Evolutionary conservation across 2,113 vertebrate species (phyloP), one percentile per base, ranked within the genome.

Genomic region (Forbesichthys agassizii): DNA sequence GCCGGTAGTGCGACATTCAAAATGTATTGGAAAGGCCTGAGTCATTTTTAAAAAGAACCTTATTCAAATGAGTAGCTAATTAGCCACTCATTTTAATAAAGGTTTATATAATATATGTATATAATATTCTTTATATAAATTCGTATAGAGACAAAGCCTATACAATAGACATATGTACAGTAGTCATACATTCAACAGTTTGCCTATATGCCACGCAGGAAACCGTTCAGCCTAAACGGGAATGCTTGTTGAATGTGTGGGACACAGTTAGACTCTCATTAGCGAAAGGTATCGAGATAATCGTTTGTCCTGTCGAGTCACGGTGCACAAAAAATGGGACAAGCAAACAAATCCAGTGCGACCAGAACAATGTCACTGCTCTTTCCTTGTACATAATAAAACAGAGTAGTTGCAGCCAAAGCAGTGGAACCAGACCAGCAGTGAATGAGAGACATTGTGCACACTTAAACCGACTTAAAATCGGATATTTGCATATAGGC

Each of bases 321-420:
- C 42, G 10, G 0, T 68, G 55, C 54, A 75, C 12, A 33, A 66
- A 64, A 65, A 87, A 61, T 69, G 13, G 46, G 20, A 27, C 61
- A 64, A 63, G 0, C 3, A 14, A 66, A 58, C 58, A 48, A 57
- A 58, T 13, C 60, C n/a, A 53, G 16, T 7, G 10, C 47, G 54
- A 46, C 47, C 49, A 59, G 52, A 1, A 48, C 33, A 56, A 20
- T 3, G 57, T 16, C 14, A n/a, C 14, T n/a, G 9, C 3, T 12
- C 56, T 33, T 33, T 57, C 20, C 18, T 10, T 20, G 1, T 52
- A 52, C 2, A 52, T 3, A 14, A 11, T 52, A 14, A 52, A 11
- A 52, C 13, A 52, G 12, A 9, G 48, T 52, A 14, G 10, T 52
- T 3, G 11, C n/a, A n/a, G 52, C 5, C 52, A 13, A 53, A 42